phyloP scores from a whole-genome alignment of 2,797 vertebrate genomes.

The Molossus molossus region DNA sequence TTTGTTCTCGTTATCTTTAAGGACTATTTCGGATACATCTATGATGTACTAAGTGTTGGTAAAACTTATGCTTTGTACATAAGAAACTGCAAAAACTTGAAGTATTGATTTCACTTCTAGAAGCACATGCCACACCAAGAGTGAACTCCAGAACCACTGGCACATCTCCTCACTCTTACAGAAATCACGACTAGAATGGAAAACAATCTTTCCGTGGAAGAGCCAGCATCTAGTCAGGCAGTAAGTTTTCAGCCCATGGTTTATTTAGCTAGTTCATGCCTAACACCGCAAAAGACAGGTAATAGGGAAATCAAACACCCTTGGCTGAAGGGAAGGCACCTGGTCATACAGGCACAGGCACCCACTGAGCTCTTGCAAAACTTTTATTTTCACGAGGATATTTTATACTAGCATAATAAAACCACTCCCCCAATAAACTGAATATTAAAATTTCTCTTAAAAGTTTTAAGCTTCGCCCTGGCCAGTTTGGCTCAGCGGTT shows the following conservation, averaged over 20 bases:
- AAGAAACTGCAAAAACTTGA: neutral
- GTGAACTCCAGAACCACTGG: neutral
- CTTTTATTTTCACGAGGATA: neutral
- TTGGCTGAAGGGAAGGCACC: neutral
- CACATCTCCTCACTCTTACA: neutral
- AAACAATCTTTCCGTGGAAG: neutral
- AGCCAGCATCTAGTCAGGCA: neutral
- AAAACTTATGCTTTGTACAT: neutral
- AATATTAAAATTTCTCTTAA: neutral
- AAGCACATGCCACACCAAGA: neutral
- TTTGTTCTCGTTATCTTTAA: neutral
- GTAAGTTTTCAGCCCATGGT: neutral
- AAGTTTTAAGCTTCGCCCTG: neutral
- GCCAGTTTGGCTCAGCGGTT: neutral
- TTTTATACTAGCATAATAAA: neutral
- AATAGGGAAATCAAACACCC: neutral
- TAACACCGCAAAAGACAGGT: neutral
- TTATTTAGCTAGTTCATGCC: conserved; percentile 7
- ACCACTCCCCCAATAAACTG: neutral
- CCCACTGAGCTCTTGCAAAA: neutral
- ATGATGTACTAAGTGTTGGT: neutral
- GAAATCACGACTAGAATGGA: neutral
- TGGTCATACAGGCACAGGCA: neutral
- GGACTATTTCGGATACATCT: neutral
- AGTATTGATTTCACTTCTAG: neutral